A percentile compares a stretch with the other conserved stretches of the same genome.
Evolutionary conservation across 2,113 vertebrate genomes (phyloP).

Genomic region (Plotosus lineatus): DNA sequence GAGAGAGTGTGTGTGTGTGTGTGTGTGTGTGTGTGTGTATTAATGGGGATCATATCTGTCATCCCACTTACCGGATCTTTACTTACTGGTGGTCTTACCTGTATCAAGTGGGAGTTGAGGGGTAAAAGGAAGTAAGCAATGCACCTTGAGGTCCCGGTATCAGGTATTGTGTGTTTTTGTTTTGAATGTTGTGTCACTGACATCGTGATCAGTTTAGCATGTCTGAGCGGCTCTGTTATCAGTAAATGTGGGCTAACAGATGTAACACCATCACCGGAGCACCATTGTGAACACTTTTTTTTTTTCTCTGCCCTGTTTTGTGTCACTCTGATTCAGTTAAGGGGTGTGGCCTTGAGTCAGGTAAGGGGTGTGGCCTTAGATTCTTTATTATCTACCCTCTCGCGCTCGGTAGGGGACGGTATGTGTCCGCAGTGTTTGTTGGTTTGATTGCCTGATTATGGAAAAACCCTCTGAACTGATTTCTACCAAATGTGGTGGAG

Average conservation of each 20-base stretch:
- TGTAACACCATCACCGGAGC: not conserved
- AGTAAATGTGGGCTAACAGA: not conserved
- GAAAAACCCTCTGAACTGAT: too few relatives aligned
- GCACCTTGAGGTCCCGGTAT: not conserved
- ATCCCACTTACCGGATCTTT: not conserved
- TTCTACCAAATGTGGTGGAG: too few relatives aligned
- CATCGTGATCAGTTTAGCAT: not conserved
- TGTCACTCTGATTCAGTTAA: not conserved
- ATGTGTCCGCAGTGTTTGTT: too few relatives aligned
- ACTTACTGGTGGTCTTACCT: not conserved
- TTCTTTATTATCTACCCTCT: too few relatives aligned
- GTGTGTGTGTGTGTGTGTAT: slow-evolving; percentile 7
- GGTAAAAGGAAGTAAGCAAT: not conserved
- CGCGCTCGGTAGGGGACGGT: too few relatives aligned
- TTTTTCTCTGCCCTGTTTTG: not conserved
- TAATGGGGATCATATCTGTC: not conserved
- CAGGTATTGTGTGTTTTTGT: too few relatives aligned
- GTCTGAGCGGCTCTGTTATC: not conserved
- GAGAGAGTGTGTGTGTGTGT: slow-evolving; percentile 25
- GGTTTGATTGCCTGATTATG: too few relatives aligned
- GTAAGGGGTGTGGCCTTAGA: too few relatives aligned
- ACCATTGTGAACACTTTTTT: not conserved
- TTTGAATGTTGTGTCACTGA: not conserved
- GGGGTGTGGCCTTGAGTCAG: not conserved
- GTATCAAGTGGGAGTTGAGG: not conserved